Evolutionary conservation across 2,797 vertebrate species (phyloP).

Genomic region (Simalia tracyae): DNA sequence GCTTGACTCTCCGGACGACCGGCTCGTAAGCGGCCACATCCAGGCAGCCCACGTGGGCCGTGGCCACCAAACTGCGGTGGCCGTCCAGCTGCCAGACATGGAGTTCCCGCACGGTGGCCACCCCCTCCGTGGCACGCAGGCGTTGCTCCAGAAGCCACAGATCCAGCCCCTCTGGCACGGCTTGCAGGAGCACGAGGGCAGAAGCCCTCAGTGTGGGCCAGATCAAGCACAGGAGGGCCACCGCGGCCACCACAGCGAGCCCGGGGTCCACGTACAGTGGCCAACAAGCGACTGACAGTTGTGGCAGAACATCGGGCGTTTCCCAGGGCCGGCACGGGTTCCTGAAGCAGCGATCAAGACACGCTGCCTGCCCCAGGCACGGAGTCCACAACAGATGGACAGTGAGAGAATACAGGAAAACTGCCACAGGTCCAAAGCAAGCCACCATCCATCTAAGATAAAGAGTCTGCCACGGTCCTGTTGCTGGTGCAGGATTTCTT

Average conservation of each 20-base stretch:
- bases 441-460: background rate
- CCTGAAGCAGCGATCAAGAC: background rate
- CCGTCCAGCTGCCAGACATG: constrained; percentile 38
- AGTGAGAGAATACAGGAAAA: constrained; percentile 13
- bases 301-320: background rate
- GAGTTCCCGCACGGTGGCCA: constrained; percentile 16
- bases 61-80: constrained; percentile 21
- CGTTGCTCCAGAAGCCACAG: background rate
- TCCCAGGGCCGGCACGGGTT: background rate
- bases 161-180: constrained; percentile 7
- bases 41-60: background rate
- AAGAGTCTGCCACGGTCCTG: background rate
- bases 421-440: background rate
- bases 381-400: constrained; percentile 12
- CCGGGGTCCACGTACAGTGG: constrained; percentile 35
- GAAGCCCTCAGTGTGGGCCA: background rate
- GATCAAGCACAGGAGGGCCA: background rate
- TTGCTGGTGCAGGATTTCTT: background rate
- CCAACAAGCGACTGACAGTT: background rate
- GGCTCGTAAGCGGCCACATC: background rate
- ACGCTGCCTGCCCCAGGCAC: fast-evolving
- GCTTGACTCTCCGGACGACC: background rate
- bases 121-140: constrained; percentile 12
- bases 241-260: background rate
- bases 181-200: constrained; percentile 38